These are phyloP conservation scores for Dinoponera quadriceps DNA, from an alignment of 1,140 invertebrate species.

Conservation along the genomic window DNA sequence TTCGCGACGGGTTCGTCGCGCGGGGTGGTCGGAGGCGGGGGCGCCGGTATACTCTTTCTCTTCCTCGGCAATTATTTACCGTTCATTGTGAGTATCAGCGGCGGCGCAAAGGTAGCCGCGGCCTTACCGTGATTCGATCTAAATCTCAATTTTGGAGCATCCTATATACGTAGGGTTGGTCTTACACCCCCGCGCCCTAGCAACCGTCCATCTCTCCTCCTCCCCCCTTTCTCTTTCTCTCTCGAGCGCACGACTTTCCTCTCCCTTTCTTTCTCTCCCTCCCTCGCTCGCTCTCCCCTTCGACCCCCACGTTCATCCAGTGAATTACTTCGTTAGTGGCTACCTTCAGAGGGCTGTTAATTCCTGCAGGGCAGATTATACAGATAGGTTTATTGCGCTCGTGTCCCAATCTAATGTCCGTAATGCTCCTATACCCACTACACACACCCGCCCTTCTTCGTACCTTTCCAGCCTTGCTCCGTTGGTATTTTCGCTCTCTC, in stretches of 20 bases:
- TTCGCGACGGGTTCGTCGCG: neutral
- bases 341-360: constrained; percentile 86
- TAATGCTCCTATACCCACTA: constrained; percentile 81
- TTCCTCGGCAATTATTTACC: constrained; percentile 58
- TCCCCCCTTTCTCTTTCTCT: neutral
- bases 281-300: constrained; percentile 56
- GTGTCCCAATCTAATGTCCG: constrained; percentile 86
- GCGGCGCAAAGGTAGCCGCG: constrained; percentile 61
- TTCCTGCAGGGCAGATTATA: constrained; percentile 86
- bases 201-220: constrained; percentile 8
- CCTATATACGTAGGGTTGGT: constrained; percentile 61
- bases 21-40: too few relatives aligned
- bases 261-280: constrained; percentile 48
- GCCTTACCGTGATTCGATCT: constrained; percentile 80
- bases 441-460: constrained; percentile 62
- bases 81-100: constrained; percentile 50
- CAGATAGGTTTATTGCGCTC: constrained; percentile 86
- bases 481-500: constrained; percentile 35
- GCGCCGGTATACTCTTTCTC: constrained; percentile 16
- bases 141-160: constrained; percentile 84
- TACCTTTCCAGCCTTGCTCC: constrained; percentile 58
- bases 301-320: constrained; percentile 84
- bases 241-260: neutral
- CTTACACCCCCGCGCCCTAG: constrained; percentile 54
- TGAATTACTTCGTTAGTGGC: constrained; percentile 87